phyloP scores from a whole-genome alignment of 2,113 vertebrate species.

The Hirundichthys speculiger region DNA sequence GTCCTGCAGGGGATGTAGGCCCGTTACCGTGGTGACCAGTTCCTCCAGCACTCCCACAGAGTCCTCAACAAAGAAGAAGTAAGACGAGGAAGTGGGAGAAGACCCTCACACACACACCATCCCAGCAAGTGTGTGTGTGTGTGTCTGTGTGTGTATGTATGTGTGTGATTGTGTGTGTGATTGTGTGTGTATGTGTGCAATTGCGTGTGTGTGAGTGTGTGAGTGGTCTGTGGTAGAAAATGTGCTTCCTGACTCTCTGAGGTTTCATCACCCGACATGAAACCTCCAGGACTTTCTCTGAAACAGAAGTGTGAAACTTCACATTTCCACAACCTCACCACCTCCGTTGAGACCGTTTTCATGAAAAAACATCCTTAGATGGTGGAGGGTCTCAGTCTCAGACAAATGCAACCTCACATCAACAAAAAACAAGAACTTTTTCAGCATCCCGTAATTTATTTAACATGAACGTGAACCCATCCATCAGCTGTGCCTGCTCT shows the following conservation, averaged over 20 bases:
- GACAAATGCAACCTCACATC: too few species aligned
- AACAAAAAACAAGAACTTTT: too few species aligned
- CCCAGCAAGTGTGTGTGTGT: conserved; percentile 8
- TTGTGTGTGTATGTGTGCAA: conserved; percentile 15
- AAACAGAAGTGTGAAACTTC: conserved; percentile 12
- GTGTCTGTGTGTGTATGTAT: conserved; percentile 34
- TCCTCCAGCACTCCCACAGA: conserved; percentile 23
- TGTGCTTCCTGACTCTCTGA: conserved; percentile 76
- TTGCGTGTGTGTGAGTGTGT: conserved; percentile 26
- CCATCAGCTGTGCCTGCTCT: too few species aligned
- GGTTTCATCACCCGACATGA: conserved; percentile 39
- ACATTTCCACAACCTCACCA: too few species aligned
- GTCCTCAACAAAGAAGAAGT: conserved; percentile 55
- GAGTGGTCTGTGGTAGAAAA: conserved; percentile 59
- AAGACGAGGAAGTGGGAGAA: conserved; percentile 55
- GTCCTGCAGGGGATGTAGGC: conserved; percentile 13
- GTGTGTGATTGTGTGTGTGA: conserved; percentile 27
- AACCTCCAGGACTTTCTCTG: conserved; percentile 35
- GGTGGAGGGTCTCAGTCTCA: too few species aligned
- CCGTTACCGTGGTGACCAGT: conserved; percentile 34
- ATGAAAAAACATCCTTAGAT: too few species aligned
- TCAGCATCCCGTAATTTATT: too few species aligned
- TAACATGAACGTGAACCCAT: too few species aligned
- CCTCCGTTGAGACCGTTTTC: too few species aligned
- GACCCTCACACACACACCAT: conserved; percentile 12